These are phyloP conservation scores for Sylvicola cinctus DNA, from an alignment of 2,888 invertebrate species.

Conservation along the genomic window DNA sequence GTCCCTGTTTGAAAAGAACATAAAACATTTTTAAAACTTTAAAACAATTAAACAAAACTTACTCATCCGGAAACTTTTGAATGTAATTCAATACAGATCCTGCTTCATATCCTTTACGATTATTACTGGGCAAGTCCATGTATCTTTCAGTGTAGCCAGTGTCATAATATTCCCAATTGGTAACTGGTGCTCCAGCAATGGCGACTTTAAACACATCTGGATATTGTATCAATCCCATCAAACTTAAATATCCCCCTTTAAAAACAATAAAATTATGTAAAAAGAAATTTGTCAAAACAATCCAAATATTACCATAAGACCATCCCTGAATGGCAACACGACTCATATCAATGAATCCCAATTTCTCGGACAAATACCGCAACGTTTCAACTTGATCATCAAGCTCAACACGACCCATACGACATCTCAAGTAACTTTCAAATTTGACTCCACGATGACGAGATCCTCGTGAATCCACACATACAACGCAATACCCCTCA, in stretches of 20 bases:
- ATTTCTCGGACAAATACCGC: conserved; percentile 60
- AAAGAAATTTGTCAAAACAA: conserved; percentile 1
- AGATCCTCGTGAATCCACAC: conserved; percentile 90
- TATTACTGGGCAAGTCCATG: conserved; percentile 69
- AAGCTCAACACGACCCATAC: conserved; percentile 87
- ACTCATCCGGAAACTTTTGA: conserved; percentile 81
- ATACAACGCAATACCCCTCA: conserved; percentile 88
- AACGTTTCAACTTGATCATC: conserved; percentile 91
- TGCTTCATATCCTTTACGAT: conserved; percentile 55
- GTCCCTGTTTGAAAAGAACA: conserved; percentile 36
- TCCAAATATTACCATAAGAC: conserved; percentile 73
- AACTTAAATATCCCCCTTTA: conserved; percentile 74
- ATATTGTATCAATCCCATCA: conserved; percentile 83
- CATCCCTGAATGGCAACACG: conserved; percentile 94
- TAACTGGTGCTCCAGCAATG: conserved; percentile 94
- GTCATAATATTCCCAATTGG: conserved; percentile 93
- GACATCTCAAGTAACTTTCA: conserved; percentile 72
- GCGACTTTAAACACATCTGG: conserved; percentile 89
- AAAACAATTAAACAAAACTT: conserved; percentile 20
- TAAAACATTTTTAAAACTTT: background rate
- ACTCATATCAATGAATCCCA: conserved; percentile 76
- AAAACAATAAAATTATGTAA: conserved; percentile 5
- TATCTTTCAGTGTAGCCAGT: conserved; percentile 98
- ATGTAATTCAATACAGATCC: conserved; percentile 74
- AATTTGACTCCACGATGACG: conserved; percentile 81